A percentile compares a stretch with the other conserved stretches of the same genome.
Conservation (phyloP, 2,888 invertebrate species). For the Emesis castigata region DNA sequence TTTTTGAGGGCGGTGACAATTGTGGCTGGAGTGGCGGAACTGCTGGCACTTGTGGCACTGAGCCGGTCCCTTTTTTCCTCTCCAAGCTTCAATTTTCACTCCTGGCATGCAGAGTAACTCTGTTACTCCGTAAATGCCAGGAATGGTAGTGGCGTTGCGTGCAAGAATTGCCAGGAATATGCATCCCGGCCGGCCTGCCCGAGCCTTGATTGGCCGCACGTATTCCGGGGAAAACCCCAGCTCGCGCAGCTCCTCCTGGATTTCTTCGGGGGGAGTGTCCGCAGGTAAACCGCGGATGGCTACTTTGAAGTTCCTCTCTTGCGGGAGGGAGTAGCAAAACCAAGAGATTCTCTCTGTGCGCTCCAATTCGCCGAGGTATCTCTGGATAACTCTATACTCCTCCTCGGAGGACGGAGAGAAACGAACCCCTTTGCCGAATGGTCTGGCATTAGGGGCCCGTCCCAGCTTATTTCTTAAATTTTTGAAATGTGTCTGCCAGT, state of each 20-base stretch:
- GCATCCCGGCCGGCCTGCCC: not conserved
- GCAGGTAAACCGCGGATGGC: constrained; percentile 51
- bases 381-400: not conserved
- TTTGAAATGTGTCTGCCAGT: not conserved
- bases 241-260: constrained; percentile 6
- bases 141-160: not conserved
- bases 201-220: constrained; percentile 10
- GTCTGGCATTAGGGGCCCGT: not conserved
- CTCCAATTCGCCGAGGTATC: not conserved
- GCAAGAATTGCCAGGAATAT: not conserved
- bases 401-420: not conserved
- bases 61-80: constrained; percentile 18
- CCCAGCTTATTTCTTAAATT: not conserved
- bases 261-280: constrained; percentile 27
- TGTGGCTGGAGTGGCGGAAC: constrained; percentile 43
- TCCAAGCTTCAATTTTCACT: constrained; percentile 22
- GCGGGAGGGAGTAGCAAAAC: not conserved
- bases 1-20: constrained; percentile 19
- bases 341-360: not conserved
- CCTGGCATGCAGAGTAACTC: constrained; percentile 37
- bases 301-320: constrained; percentile 27
- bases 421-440: not conserved
- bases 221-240: constrained; percentile 24
- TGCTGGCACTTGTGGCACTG: constrained; percentile 36
- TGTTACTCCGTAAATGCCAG: not conserved